Evolutionary conservation across 2,797 vertebrate species (phyloP).

Genomic region (Pampus argenteus): DNA sequence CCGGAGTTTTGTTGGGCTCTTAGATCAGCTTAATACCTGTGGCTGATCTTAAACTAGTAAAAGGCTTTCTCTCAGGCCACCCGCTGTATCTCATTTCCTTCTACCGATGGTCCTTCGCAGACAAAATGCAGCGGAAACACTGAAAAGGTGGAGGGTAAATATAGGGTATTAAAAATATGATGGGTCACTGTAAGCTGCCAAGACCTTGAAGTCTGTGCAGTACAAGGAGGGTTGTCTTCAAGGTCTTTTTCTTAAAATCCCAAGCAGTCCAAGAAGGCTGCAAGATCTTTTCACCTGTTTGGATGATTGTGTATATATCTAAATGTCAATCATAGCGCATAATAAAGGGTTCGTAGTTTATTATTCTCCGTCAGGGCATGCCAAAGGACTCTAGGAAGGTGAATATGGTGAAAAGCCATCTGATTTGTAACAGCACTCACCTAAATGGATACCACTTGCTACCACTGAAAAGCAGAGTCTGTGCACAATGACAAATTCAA

Average conservation of each 20-base stretch:
- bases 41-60: constrained; percentile 67
- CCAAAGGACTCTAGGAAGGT: too few relatives aligned
- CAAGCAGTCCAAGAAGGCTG: constrained; percentile 3
- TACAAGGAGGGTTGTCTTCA: constrained; percentile 11
- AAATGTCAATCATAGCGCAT: constrained; percentile 11
- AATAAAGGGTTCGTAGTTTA: neutral
- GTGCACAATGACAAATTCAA: constrained; percentile 59
- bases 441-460: constrained; percentile 54
- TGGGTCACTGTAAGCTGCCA: constrained; percentile 13
- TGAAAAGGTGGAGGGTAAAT: constrained; percentile 31
- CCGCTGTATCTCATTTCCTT: constrained; percentile 67
- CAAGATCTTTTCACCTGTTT: constrained; percentile 14
- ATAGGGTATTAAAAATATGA: constrained; percentile 16
- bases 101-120: constrained; percentile 1
- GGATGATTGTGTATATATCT: constrained; percentile 20
- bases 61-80: constrained; percentile 62
- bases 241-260: constrained; percentile 10
- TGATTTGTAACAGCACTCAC: constrained; percentile 64
- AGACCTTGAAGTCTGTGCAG: constrained; percentile 2
- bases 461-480: constrained; percentile 32
- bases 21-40: constrained; percentile 73
- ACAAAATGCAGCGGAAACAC: constrained; percentile 16
- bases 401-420: constrained; percentile 52
- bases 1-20: constrained; percentile 49
- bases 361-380: constrained; percentile 20